phyloP scores from a whole-genome alignment of 2,113 vertebrate species.

The Crotalus tigris region DNA sequence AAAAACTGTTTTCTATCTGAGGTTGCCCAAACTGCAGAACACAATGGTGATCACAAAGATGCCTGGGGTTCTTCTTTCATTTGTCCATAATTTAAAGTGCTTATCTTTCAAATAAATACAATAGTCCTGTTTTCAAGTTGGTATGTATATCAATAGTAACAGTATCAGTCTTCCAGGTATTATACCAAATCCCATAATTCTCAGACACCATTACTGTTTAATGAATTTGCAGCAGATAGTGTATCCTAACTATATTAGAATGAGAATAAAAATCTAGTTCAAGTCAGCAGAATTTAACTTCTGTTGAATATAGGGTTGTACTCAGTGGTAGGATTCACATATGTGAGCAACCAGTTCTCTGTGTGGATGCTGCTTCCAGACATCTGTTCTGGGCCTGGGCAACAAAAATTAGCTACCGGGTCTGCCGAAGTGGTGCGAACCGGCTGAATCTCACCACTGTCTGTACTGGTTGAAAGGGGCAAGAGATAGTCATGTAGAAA shows the following conservation, averaged over 20 bases:
- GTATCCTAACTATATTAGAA: background rate
- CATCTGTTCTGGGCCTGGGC: too few relatives aligned
- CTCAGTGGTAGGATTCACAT: too few relatives aligned
- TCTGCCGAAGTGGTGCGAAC: too few relatives aligned
- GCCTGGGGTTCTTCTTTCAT: background rate
- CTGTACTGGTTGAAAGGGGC: background rate
- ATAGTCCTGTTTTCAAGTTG: background rate
- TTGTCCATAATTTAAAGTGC: background rate
- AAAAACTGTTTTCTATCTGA: slow-evolving; percentile 38
- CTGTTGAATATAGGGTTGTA: background rate
- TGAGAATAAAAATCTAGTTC: background rate
- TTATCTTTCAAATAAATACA: background rate
- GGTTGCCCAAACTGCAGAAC: background rate
- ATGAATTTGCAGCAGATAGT: background rate
- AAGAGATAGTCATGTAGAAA: background rate
- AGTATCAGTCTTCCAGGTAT: background rate
- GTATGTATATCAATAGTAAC: background rate
- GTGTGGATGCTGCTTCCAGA: too few relatives aligned
- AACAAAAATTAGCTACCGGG: too few relatives aligned
- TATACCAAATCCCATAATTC: background rate
- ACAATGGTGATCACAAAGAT: background rate
- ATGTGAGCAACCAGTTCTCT: too few relatives aligned
- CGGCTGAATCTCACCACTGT: too few relatives aligned
- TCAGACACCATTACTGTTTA: background rate
- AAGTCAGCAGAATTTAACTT: background rate